Conservation (phyloP, 2,888 invertebrate species). For the Volucella inanis region DNA sequence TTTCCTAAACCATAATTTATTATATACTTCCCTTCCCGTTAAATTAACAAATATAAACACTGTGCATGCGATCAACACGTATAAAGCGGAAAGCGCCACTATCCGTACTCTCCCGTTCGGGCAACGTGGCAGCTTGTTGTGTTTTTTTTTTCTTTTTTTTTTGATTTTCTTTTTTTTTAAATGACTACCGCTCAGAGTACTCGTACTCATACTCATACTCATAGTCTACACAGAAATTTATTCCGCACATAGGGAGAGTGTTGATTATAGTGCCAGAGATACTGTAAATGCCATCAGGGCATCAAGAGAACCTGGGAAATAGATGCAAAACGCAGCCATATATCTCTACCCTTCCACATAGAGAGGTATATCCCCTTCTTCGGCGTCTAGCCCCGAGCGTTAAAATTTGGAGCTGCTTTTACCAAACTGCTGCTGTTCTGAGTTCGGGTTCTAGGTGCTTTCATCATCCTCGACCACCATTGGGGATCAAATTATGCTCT, state of each 20-base stretch:
- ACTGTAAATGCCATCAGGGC: constrained; percentile 67
- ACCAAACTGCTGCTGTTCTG: constrained; percentile 30
- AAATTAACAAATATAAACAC: constrained; percentile 75
- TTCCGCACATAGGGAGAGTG: constrained; percentile 21
- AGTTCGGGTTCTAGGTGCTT: constrained; percentile 51
- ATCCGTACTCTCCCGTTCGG: constrained; percentile 21
- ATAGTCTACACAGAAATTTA: constrained; percentile 4
- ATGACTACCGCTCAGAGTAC: constrained; percentile 60
- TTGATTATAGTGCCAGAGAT: constrained; percentile 71
- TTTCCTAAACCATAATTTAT: constrained; percentile 70
- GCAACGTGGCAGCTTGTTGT: constrained; percentile 59
- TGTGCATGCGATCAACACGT: constrained; percentile 73
- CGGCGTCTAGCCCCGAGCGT: constrained; percentile 10
- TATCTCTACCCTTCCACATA: constrained; percentile 22
- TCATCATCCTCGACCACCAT: constrained; percentile 51
- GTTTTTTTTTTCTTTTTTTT: constrained; percentile 25
- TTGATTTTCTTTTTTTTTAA: constrained; percentile 57
- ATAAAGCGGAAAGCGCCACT: constrained; percentile 73
- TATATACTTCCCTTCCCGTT: constrained; percentile 74
- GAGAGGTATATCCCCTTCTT: neutral
- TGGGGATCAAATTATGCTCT: constrained; percentile 68
- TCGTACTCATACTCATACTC: constrained; percentile 29
- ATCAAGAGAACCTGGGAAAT: constrained; percentile 61
- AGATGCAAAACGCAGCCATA: constrained; percentile 59
- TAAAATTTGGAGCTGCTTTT: constrained; percentile 63